Base-by-base conservation (phyloP, 92 coral and sea anemone genomes). In the Micromussa lordhowensis region DNA sequence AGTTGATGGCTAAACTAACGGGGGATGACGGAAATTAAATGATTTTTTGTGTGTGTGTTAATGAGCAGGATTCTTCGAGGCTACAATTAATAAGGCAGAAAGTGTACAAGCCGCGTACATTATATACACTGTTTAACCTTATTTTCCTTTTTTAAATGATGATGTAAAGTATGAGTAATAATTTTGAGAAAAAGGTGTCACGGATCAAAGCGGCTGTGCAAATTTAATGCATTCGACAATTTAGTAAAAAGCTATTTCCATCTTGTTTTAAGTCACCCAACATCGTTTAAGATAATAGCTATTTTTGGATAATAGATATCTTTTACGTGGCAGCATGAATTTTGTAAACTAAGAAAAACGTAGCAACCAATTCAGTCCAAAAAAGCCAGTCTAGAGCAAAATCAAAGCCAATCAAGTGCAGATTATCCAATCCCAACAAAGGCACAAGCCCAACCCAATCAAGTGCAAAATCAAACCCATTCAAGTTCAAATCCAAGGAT, bases 191-290 rank as follows among this genome's bases (percentile, higher is more conserved):
- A n/a, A 77, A 48, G 35, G 63, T 77, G 64, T 77, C 81, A 51
- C 4, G 63, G n/a, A 48, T 16, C 63, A 29, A 53, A 31, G 31
- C 81, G 35, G 81, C 81, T 77, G 64, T 77, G 35, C 51, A 77
- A 77, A 77, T 77, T 19, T 5, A 8, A 13, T 44, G 10, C 30
- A 24, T 28, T 66, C 1, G 71, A 26, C 11, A 28, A 9, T 26
- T 28, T 66, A 3, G 61, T 40, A 26, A 76, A 63, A 35, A 29
- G 38, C 63, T 0, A 29, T 8, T 51, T 51, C 35, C 32, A n/a
- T 40, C 28, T 38, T 16, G 35, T 48, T 48, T 51, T 3, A 51
- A 77, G 16, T 10, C 32, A 64, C 8, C 31, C 48, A 40, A 44
- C 0, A 44, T 44, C 0, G 51, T 44, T 44, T 0, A 44, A 44